Base-by-base conservation (phyloP, 2,797 vertebrate genomes). In the Melanotaenia maccullochi region DNA sequence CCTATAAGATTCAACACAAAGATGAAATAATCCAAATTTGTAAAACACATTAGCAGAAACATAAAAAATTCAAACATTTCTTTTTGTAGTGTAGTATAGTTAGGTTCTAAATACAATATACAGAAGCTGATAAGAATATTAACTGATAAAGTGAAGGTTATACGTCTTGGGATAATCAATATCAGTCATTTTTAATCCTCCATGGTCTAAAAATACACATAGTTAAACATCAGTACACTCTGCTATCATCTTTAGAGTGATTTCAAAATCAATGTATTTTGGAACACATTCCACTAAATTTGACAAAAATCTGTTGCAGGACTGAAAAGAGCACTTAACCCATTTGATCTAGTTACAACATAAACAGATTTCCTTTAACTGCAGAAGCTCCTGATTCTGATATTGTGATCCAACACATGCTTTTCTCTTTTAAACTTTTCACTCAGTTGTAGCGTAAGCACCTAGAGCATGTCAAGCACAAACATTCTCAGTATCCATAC, bases 401-500 rank as follows among this genome's bases (percentile, higher is more conserved):
- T 70, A 20, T 30, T 55, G 51, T 1, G 4, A 59, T 28, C 7
- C 22, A 16, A 9, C 12, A 51, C n/a, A 20, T 14, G 30, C 9
- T 28, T 70, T 16, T 32, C 13, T 24, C 42, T 14, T 20, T 44
- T 44, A 20, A 22, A 55, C 40, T 22, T 72, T 54, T 30, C 52
- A 40, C 59, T 57, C 14, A 54, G 55, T 65, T 57, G 28, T 44
- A 14, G 14, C 55, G 56, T 54, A 20, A 55, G 44, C 58, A 65
- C 60, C 49, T 32, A 11, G 35, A 58, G 59, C n/a, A 20, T 18
- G 35, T 16, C 16, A 22, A 65, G 51, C 51, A 57, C 60, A 79
- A 54, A 60, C 35, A 62, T 73, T 72, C 73, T 68, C 49, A 60
- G 42, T 51, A 38, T 59, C 33, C 60, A 68, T 71, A 73, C 47